Conservation (phyloP, 2,888 invertebrate genomes). For the Eupithecia inturbata region DNA sequence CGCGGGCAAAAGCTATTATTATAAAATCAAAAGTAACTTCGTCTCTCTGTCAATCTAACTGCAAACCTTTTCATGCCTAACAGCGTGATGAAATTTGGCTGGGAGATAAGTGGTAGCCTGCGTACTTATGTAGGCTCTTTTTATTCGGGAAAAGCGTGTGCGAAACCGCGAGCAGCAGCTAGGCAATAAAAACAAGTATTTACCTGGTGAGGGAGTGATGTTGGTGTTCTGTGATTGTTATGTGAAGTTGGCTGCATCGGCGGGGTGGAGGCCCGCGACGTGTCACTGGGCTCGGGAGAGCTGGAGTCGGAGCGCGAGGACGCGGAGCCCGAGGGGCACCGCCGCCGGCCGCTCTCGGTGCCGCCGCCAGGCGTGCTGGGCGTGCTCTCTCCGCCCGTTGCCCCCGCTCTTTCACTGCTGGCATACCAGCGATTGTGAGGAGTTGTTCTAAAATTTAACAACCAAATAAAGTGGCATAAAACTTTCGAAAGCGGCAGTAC, state of each 20-base stretch:
- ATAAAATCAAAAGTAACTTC: background rate
- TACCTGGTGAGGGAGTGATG: conserved; percentile 63
- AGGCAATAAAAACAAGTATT: background rate
- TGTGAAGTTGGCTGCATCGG: conserved; percentile 66
- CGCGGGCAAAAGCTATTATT: background rate
- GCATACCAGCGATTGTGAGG: conserved; percentile 79
- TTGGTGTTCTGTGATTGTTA: conserved; percentile 64
- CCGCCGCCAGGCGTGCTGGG: conserved; percentile 79
- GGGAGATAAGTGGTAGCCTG: background rate
- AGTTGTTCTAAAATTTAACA: conserved; percentile 49
- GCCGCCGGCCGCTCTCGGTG: conserved; percentile 74
- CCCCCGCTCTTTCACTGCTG: conserved; percentile 61
- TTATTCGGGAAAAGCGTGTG: background rate
- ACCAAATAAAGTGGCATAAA: conserved; percentile 10
- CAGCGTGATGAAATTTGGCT: background rate
- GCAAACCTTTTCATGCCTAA: background rate
- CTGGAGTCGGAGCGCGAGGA: conserved; percentile 82
- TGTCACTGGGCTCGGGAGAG: conserved; percentile 84
- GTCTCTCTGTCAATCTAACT: background rate
- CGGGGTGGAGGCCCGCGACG: conserved; percentile 85
- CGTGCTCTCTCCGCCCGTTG: conserved; percentile 57
- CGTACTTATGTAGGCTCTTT: background rate
- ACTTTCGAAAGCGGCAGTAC: background rate
- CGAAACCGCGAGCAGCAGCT: background rate
- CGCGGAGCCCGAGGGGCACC: conserved; percentile 82